Evolutionary conservation across 2,888 invertebrate genomes (phyloP), one percentile per base, ranked within the genome.

Genomic region (Chouioia cunea): DNA sequence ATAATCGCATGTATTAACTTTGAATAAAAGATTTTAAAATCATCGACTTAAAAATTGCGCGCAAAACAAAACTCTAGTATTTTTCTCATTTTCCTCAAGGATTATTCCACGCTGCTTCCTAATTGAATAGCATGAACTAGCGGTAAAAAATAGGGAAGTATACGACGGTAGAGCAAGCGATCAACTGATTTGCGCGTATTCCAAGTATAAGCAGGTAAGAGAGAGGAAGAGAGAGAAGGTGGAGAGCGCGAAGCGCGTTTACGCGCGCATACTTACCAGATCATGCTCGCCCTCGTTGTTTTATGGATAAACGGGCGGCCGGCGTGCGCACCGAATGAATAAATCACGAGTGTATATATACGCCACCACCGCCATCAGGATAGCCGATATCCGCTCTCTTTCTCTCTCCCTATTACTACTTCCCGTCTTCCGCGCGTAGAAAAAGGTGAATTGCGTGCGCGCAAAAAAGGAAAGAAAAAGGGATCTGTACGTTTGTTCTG

Each of bases 291-390:
- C 36, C 36, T 50, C 66, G 78, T 76, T 76, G 77, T 74, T 79
- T 79, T 77, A 80, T 79, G 79, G 76, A 76, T 77, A 78, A 79
- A 75, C 76, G 78, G 76, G 6, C 36, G 36, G 36, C 77, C 79
- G 43, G 43, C 43, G 76, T 74, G 43, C 16, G 16, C 16, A 77
- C 75, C 66, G 73, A 77, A 79, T 79, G 79, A 79, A 79, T 79
- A 79, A 79, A 80, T 79, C 77, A 79, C 71, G 76, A 79, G 77
- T 77, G 74, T 71, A 71, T 73, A 75, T 76, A 75, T 69, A 15
- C 36, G 27, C 27, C 27, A 6, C 2, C 36, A 36, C 36, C 36
- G 6, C 36, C 36, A 36, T 12, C 36, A 10, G 10, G 10, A 16
- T 4, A 27, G 43, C 20, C 23, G 15, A 63, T 53, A 69, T 48